Conservation (phyloP, 2,888 invertebrate genomes). For the Alitta virens region DNA sequence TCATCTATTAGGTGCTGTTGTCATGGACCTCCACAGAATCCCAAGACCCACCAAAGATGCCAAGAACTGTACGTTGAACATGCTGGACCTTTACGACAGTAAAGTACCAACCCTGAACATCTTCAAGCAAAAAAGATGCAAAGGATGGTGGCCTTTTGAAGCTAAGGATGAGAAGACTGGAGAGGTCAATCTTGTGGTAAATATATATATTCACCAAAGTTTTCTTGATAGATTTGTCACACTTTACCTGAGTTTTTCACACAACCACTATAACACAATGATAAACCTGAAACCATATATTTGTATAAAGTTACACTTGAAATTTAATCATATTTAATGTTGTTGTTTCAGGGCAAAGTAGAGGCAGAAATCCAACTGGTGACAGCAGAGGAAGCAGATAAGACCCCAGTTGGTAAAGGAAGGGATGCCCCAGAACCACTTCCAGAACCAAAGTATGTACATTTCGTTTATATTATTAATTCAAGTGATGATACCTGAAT, state of each 20-base stretch:
- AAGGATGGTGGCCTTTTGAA: constrained; percentile 53
- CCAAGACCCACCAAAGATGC: constrained; percentile 59
- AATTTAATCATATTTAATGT: no score
- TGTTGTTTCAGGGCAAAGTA: constrained; percentile 34
- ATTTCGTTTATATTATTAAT: background rate
- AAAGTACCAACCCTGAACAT: constrained; percentile 39
- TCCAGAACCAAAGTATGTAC: constrained; percentile 34
- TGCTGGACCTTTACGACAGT: constrained; percentile 32
- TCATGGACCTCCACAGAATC: constrained; percentile 37
- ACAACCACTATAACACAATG: no score
- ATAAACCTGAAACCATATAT: no score
- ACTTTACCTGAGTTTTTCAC: no score
- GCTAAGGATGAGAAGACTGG: constrained; percentile 28
- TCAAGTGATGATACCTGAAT: no score
- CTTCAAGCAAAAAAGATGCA: constrained; percentile 40
- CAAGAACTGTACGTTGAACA: constrained; percentile 74
- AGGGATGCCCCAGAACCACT: constrained; percentile 33
- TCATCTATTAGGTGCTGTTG: constrained; percentile 31
- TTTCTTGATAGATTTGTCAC: no score
- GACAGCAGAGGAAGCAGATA: constrained; percentile 35
- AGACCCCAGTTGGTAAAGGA: constrained; percentile 31
- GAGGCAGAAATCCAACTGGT: constrained; percentile 35
- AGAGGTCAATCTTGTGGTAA: constrained; percentile 18
- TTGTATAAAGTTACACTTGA: no score
- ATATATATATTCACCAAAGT: no score